Evolutionary conservation across 2,888 invertebrate species (phyloP).

Genomic region (Tiphia femorata): DNA sequence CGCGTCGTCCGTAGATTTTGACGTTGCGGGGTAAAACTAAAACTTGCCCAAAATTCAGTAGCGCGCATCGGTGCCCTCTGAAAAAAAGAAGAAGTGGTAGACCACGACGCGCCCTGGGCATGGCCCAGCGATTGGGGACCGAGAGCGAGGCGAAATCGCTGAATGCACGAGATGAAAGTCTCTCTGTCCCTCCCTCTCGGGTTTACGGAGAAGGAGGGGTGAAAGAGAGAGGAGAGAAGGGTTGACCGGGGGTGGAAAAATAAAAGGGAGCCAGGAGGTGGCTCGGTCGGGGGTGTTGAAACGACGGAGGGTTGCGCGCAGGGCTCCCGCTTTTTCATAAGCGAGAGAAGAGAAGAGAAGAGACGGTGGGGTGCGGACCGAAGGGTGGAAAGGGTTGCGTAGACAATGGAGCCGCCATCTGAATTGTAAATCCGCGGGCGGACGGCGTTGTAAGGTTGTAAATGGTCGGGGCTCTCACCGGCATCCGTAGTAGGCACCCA

Average conservation of each 20-base stretch:
- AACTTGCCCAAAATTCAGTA: too few relatives aligned
- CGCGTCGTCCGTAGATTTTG: too few relatives aligned
- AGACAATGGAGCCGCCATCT: conserved; percentile 59
- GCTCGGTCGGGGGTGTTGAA: conserved; percentile 39
- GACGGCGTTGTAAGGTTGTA: conserved; percentile 57
- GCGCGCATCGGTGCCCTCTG: too few relatives aligned
- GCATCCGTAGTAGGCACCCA: too few relatives aligned
- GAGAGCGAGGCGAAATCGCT: conserved; percentile 44
- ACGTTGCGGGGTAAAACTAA: too few relatives aligned
- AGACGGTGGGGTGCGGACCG: conserved; percentile 10
- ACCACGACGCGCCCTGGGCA: not conserved
- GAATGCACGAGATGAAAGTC: conserved; percentile 60
- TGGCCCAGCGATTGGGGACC: conserved; percentile 12
- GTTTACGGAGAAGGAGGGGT: not conserved
- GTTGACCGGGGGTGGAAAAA: conserved; percentile 1
- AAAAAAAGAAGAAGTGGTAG: not conserved
- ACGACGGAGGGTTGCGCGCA: too few relatives aligned
- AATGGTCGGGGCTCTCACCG: too few relatives aligned
- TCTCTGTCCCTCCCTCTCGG: conserved; percentile 51
- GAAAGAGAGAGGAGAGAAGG: conserved; percentile 13
- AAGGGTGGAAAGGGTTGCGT: conserved; percentile 44
- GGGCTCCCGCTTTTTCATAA: conserved; percentile 54
- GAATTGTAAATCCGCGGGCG: conserved; percentile 65
- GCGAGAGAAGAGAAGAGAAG: conserved; percentile 30
- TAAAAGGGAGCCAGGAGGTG: conserved; percentile 15